Conservation (phyloP, 2,888 invertebrate species). For the Lepeophtheirus nordmannii region DNA sequence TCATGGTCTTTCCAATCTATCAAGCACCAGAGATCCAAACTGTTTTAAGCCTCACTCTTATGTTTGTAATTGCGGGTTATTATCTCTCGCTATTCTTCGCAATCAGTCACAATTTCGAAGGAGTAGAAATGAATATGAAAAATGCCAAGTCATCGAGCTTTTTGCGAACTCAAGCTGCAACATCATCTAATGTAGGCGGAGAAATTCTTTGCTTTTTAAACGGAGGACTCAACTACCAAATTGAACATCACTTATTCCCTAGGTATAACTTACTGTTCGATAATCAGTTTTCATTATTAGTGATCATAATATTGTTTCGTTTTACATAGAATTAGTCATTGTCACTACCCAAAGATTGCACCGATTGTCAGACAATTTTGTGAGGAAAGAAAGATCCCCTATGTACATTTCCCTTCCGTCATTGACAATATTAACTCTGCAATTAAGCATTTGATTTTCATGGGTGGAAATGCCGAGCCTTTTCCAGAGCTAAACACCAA, state of each 20-base stretch:
- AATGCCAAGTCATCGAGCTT: background rate
- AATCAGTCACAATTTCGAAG: slow-evolving; percentile 20
- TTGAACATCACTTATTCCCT: slow-evolving; percentile 21
- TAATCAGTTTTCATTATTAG: background rate
- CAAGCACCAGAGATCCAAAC: background rate
- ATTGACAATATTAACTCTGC: background rate
- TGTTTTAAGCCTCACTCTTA: background rate
- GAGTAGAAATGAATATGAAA: background rate
- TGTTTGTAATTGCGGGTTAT: slow-evolving; percentile 14
- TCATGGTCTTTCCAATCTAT: slow-evolving; percentile 6
- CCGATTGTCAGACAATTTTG: slow-evolving; percentile 10
- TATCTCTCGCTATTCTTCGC: slow-evolving; percentile 15
- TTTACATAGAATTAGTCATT: background rate
- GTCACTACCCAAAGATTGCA: slow-evolving; percentile 21
- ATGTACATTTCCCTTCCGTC: slow-evolving; percentile 7
- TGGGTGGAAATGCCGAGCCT: background rate
- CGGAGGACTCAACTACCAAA: slow-evolving; percentile 19
- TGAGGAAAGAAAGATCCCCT: slow-evolving; percentile 3
- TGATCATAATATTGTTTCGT: background rate
- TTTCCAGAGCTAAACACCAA: background rate
- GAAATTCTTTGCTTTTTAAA: slow-evolving; percentile 12
- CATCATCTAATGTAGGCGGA: slow-evolving; percentile 20
- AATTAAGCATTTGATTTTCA: background rate
- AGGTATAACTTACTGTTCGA: background rate
- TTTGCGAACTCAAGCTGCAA: slow-evolving; percentile 2